A percentile compares a stretch with the other conserved stretches of the same genome.
Conservation (phyloP, 2,888 invertebrate species). For the Tolmerus cingulatus region DNA sequence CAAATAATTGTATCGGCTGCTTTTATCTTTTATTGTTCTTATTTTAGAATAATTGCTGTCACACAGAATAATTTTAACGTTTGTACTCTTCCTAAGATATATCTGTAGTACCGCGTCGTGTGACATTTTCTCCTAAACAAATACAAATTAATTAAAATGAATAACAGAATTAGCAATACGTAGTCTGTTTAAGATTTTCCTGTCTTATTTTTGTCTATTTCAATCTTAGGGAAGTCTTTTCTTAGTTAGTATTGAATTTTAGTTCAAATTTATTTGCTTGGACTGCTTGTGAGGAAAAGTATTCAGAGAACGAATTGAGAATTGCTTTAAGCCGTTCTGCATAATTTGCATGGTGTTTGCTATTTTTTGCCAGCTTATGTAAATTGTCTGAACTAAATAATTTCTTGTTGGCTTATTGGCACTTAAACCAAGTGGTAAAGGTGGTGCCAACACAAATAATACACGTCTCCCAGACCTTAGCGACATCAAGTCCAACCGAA, state of each 20-base stretch:
- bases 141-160: not conserved
- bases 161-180: not conserved
- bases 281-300: not conserved
- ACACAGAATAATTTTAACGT: not conserved
- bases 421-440: not conserved
- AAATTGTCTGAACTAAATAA: conserved; percentile 12
- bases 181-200: not conserved
- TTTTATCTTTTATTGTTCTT: not conserved
- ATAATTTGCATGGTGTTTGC: not conserved
- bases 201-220: not conserved
- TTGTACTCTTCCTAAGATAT: not conserved
- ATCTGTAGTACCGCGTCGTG: not conserved
- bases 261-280: not conserved
- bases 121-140: not conserved
- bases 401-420: not conserved
- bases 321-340: not conserved
- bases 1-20: not conserved
- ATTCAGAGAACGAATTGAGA: not conserved
- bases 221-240: not conserved
- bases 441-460: not conserved
- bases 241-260: not conserved
- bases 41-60: not conserved
- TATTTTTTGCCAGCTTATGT: not conserved
- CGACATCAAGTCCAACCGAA: not conserved
- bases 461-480: not conserved